Conservation (phyloP, 2,113 vertebrate genomes). For the Proterorhinus semilunaris region DNA sequence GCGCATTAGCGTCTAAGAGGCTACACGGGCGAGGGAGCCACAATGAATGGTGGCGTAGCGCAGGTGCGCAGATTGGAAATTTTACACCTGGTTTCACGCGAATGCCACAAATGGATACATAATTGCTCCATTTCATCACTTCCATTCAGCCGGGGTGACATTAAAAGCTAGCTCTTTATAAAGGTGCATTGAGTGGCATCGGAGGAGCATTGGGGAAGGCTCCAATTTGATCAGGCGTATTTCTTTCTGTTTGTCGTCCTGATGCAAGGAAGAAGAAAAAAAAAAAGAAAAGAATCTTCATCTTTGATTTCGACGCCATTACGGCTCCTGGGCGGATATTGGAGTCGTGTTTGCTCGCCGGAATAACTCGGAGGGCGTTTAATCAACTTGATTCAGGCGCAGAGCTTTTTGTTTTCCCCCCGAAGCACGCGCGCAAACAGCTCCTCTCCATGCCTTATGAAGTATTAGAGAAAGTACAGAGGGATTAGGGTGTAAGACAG, state of each 20-base stretch:
- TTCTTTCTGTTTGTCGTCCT: conserved; percentile 60
- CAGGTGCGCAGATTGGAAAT: conserved; percentile 76
- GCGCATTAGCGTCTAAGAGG: conserved; percentile 56
- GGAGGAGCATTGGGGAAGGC: conserved; percentile 43
- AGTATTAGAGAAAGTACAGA: not conserved
- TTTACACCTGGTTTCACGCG: conserved; percentile 76
- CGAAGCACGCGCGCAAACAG: conserved; percentile 32
- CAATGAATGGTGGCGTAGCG: conserved; percentile 64
- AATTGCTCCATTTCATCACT: conserved; percentile 76
- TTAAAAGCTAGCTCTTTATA: conserved; percentile 57
- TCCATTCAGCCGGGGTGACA: conserved; percentile 55
- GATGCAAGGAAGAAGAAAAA: conserved; percentile 5
- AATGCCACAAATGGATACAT: conserved; percentile 72
- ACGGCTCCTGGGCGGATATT: conserved; percentile 30
- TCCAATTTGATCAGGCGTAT: conserved; percentile 54
- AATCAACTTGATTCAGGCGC: conserved; percentile 48
- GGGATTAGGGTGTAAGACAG: not conserved
- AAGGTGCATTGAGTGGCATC: conserved; percentile 54
- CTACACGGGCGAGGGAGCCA: conserved; percentile 47
- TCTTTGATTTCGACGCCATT: conserved; percentile 48
- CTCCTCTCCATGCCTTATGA: not conserved
- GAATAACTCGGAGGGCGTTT: conserved; percentile 48
- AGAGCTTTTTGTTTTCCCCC: conserved; percentile 49
- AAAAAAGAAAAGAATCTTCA: not conserved
- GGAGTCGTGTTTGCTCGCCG: conserved; percentile 44